Evolutionary conservation across 2,888 invertebrate species (phyloP), one percentile per base, ranked within the genome.

Genomic region (Sylvicola fuscatus): DNA sequence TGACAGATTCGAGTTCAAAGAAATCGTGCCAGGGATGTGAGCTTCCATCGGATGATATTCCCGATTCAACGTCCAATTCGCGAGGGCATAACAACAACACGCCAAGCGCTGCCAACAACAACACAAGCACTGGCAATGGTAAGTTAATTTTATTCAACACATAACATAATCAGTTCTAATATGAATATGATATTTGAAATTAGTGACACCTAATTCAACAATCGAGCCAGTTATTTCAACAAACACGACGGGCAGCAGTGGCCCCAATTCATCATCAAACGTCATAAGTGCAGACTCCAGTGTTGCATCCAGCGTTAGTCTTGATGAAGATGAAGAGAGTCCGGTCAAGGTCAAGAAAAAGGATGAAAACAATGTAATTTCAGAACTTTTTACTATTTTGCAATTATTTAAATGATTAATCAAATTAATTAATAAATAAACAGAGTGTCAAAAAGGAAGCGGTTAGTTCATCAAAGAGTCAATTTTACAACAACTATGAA

Each of bases 11-110:
- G 38, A 60, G 56, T 49, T 71, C 72, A 43, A 72, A 73, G 54
- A 73, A 72, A 53, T 71, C 70, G 49, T 75, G 67, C 60, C 83
- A 76, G 62, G 84, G 75, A 45, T 86, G 74, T 54, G 81, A 81
- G 53, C 65, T 72, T 55, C 82, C 72, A 38, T 70, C 72, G 33
- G 74, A 78, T 45, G 76, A 77, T 49, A 62, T 75, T 37, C 73
- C 76, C 4, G 77, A 77, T 45, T 65, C 76, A 28, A 63, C 71
- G 21, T 70, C 74, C 27, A 59, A 60, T 43, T 64, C 64, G 11
- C 63, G 75, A 42, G 76, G 74, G 35, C 70, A 79, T 50, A 79
- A 81, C 51, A 82, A 82, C 56, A 82, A 82, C 54, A 82, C 80
- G 31, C 79, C 77, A 14, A 79, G 73, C 52, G 79, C 76, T 37